Evolutionary conservation across 2,113 vertebrate genomes (phyloP), one percentile per base, ranked within the genome.

Genomic region (Varanus komodoensis): DNA sequence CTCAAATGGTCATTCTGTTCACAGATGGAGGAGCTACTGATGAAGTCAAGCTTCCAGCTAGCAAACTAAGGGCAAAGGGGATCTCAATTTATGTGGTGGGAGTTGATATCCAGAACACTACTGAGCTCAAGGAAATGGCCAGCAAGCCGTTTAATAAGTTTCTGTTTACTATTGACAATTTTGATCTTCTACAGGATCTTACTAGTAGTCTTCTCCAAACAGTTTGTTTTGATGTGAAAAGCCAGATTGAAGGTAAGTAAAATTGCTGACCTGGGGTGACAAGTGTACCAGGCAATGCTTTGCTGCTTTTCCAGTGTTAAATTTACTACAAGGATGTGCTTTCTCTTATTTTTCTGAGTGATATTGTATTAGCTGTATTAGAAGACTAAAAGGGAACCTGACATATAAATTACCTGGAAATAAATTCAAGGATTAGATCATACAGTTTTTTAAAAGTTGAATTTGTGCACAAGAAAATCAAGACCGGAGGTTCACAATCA

Each of bases 1-100:
- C 98, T 29, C 98, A 98, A 94, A 93, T 98, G 74, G 95, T 96
- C 3, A 96, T 98, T 87, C 89, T 98, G 69, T 93, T 99, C 92
- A 98, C 97, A 0, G 97, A 98, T 1, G 98, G 98, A 0, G 97
- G 96, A 5, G 98, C 98, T 0, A 44, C 32, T 0, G 98, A 98
- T 82, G 92, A 97, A 0, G 97, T 98, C 8, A n/a, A 82, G 0
- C 54, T 5, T 3, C 95, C 96, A 0, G 97, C 97, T 0, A 93
- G 87, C 34, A 52, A 54, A 0, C 93, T 99, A 73, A 97, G 96
- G 85, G 19, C 90, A 64, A 89, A 94, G 1, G 97, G 97, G 0
- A 96, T 98, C 48, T 95, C 97, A 2, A 91, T 98, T 57, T 98
- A 97, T 6, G 96, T 96, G 86, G 96, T 98, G 38, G 98, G 97